Evolutionary conservation across 2,888 invertebrate species (phyloP).

Genomic region (Entomobrya multifasciata): DNA sequence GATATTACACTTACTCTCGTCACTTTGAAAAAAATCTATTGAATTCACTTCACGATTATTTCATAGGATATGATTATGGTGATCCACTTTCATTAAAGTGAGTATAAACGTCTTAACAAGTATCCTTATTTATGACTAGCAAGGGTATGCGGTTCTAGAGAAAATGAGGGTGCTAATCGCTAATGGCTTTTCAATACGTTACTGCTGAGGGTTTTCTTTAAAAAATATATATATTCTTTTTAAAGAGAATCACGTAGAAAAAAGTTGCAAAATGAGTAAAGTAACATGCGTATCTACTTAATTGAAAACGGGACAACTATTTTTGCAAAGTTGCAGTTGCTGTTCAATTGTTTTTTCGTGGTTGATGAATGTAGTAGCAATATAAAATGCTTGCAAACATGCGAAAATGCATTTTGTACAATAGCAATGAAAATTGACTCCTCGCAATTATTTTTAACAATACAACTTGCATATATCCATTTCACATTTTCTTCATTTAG

Average conservation of each 20-base stretch:
- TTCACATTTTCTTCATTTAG: background rate
- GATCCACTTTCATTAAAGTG: conserved; percentile 54
- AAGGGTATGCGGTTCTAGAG: conserved; percentile 30
- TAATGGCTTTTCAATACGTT: conserved; percentile 66
- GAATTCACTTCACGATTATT: conserved; percentile 30
- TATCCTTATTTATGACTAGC: conserved; percentile 57
- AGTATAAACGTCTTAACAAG: conserved; percentile 23
- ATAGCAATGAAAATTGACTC: conserved; percentile 15
- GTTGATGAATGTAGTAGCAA: conserved; percentile 27
- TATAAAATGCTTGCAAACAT: conserved; percentile 18
- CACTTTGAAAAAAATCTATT: conserved; percentile 20
- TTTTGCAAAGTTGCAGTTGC: background rate
- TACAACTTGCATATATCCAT: background rate
- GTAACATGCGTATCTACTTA: conserved; percentile 58
- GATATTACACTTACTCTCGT: conserved; percentile 28
- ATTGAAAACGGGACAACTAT: conserved; percentile 54
- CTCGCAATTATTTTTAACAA: conserved; percentile 24
- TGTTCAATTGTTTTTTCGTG: conserved; percentile 6
- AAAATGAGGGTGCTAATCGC: conserved; percentile 61
- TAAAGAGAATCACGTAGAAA: conserved; percentile 19
- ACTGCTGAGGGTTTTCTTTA: background rate
- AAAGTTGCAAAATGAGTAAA: conserved; percentile 39
- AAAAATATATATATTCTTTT: background rate
- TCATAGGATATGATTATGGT: conserved; percentile 46
- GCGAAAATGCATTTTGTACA: conserved; percentile 18